These are phyloP conservation scores for Erythrolamprus reginae DNA, from an alignment of 2,113 vertebrate species.

Conservation along the genomic window DNA sequence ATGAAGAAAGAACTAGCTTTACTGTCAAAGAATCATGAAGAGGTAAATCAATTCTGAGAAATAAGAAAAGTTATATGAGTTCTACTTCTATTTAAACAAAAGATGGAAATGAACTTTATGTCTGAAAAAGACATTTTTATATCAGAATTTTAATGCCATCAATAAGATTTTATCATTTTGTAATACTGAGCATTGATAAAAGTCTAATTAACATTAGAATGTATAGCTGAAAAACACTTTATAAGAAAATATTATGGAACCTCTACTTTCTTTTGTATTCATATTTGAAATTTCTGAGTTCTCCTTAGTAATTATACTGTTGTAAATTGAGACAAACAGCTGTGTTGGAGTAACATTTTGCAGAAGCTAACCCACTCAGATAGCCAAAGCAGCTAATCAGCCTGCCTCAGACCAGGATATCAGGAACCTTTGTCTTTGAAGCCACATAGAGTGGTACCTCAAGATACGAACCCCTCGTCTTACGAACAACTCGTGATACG, in stretches of 20 bases:
- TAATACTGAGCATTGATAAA: not conserved
- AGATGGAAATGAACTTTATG: accelerated
- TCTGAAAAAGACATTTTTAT: not conserved
- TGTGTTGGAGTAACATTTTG: too few relatives aligned
- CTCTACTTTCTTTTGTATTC: not conserved
- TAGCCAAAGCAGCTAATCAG: too few relatives aligned
- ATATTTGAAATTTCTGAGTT: not conserved
- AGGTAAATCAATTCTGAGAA: constrained; percentile 66
- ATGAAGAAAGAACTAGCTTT: constrained; percentile 80
- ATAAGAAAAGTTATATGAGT: too few relatives aligned
- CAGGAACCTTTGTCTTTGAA: too few relatives aligned
- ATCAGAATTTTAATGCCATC: accelerated
- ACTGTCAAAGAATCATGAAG: constrained; percentile 81
- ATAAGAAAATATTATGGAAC: not conserved
- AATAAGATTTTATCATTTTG: not conserved
- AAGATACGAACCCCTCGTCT: too few relatives aligned
- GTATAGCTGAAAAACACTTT: too few relatives aligned
- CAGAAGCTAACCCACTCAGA: too few relatives aligned
- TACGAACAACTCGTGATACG: too few relatives aligned
- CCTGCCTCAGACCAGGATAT: too few relatives aligned
- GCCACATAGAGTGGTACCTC: too few relatives aligned
- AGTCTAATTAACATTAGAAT: not conserved
- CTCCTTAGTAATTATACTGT: not conserved
- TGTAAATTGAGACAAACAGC: not conserved
- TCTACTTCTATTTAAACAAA: not conserved